These are phyloP conservation scores for Poecilia wingei DNA, from an alignment of 2,797 vertebrate genomes.

Conservation along the genomic window DNA sequence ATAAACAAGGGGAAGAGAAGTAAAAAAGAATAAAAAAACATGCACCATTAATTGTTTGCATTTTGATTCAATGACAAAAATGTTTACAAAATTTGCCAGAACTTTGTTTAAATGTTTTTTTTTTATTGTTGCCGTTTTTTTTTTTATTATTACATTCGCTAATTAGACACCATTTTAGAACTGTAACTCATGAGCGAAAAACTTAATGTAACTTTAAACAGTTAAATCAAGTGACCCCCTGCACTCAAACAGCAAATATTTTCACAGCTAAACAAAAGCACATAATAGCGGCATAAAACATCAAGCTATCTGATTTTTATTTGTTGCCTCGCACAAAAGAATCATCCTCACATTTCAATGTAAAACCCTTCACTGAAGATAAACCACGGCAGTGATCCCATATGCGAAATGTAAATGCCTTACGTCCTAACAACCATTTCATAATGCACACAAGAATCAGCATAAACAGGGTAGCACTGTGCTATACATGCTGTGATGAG, in stretches of 20 bases:
- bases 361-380: constrained; percentile 20
- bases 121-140: not conserved
- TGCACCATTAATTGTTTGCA: constrained; percentile 67
- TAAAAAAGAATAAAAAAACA: constrained; percentile 18
- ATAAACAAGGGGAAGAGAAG: constrained; percentile 66
- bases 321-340: constrained; percentile 24
- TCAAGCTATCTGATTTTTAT: constrained; percentile 31
- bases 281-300: constrained; percentile 19
- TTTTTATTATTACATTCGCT: constrained; percentile 62
- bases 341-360: constrained; percentile 38
- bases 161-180: constrained; percentile 76
- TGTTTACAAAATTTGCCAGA: constrained; percentile 74
- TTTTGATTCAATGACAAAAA: constrained; percentile 69
- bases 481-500: constrained; percentile 66
- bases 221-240: constrained; percentile 56
- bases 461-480: constrained; percentile 71
- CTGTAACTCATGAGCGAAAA: constrained; percentile 42
- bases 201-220: constrained; percentile 63
- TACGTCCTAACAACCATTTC: constrained; percentile 61
- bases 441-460: constrained; percentile 72
- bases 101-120: constrained; percentile 63
- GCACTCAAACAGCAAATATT: constrained; percentile 48
- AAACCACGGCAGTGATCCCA: constrained; percentile 54
- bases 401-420: constrained; percentile 63
- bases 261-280: constrained; percentile 30